Evolutionary conservation across 2,113 vertebrate species (phyloP), one percentile per base, ranked within the genome.

Genomic region (Oryzias melastigma): DNA sequence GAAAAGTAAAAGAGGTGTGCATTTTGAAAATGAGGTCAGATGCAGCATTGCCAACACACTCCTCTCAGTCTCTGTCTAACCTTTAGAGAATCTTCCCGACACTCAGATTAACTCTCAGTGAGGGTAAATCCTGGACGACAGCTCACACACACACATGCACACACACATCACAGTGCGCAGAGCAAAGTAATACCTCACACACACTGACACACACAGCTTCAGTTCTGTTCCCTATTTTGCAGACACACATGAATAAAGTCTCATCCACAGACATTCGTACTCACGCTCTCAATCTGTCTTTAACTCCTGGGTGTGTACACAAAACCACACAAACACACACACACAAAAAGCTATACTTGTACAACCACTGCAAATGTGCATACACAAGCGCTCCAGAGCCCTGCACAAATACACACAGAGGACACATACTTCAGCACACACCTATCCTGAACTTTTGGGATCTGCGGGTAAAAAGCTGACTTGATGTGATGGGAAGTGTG

Each of bases 51-150:
- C 74, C 48, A 43, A 75, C 78, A 80, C 64, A 77, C 70, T 65
- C 66, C 57, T 81, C 59, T 69, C 52, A 48, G 59, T 77, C 58
- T 75, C 68, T 54, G 57, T 73, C 66, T 80, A 85, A 82, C 84
- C 84, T 86, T 88, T 84, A 65, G 78, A 85, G 78, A 71, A 81
- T 80, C 77, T 73, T 77, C 71, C 65, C 60, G 66, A 77, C 77
- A 70, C 77, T 84, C 73, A 73, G 82, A 86, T 85, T 84, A 85
- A 77, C 71, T 86, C 80, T 77, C 70, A 65, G 47, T 40, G 71
- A 71, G 76, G 55, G 65, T 79, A 82, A 88, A 86, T 85, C 84
- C 84, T 83, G 75, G 80, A 83, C 69, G 82, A 85, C 84, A 83
- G 84, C 82, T 77, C 58, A 25, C 59, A 50, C 53, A 55, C 68